Evolutionary conservation across 2,797 vertebrate species (phyloP), one percentile per base, ranked within the genome.

Genomic region (Macropodus opercularis): DNA sequence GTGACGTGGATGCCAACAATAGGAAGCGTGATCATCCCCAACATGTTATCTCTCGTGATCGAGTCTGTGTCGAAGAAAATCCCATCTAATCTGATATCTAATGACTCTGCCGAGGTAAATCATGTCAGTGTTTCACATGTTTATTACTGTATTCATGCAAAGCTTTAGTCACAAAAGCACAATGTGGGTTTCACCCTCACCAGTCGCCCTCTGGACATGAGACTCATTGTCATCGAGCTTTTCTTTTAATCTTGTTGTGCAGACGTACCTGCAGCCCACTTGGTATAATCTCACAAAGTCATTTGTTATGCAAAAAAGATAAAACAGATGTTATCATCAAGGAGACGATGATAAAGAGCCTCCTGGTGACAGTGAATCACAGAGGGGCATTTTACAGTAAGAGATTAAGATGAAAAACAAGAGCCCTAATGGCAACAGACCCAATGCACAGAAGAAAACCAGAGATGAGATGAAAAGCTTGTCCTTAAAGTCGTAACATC

Each of bases 11-110:
- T 68, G 63, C 77, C 81, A 54, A 66, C 69, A 71, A 75, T 83
- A 69, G 70, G 69, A 86, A 76, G 57, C 43, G 56, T 64, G 83
- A 85, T 87, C 81, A 81, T 55, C 29, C 59, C 43, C 43, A 55
- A 74, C 81, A 64, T 51, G 67, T 63, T 4, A 3, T 63, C 31
- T 58, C 42, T 38, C 40, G 26, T 77, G 70, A 85, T 84, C 80
- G 75, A 21, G 51, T 53, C 57, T 63, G 44, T 13, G 24, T 38
- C 68, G 39, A 36, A 68, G 40, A 75, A 69, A 64, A 55, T 65
- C 58, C 29, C 52, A 50, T 60, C 40, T 73, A 36, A 85, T 87
- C 63, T 51, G 64, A 79, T 73, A 46, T 73, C 48, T 35, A n/a
- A n/a, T n/a, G 68, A 80, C 52, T 58, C 48, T 64, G 57, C 46